Evolutionary conservation across 2,113 vertebrate species (phyloP).

Genomic region (Dendropsophus ebraccatus): DNA sequence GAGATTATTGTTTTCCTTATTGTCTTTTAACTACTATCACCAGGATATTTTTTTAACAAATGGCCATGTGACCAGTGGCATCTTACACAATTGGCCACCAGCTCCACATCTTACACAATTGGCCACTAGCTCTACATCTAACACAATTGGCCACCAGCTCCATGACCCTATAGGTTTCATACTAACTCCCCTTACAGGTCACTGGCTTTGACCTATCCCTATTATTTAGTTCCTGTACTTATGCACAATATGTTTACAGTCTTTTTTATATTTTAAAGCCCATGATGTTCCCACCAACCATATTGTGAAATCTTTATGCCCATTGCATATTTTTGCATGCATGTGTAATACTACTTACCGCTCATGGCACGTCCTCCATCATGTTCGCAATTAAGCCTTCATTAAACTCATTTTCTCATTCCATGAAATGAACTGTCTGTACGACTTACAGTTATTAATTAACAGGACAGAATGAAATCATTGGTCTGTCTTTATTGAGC

Average conservation of each 20-base stretch:
- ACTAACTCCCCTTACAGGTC: neutral
- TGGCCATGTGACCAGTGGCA: no score
- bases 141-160: no score
- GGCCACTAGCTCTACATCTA: no score
- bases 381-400: conserved; percentile 1
- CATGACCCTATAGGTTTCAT: neutral
- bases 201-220: no score
- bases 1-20: no score
- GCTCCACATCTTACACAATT: no score
- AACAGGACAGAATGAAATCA: neutral
- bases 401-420: neutral
- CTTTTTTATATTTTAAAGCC: neutral
- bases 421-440: neutral
- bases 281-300: neutral
- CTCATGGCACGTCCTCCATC: neutral
- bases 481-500: neutral
- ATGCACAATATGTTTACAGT: neutral
- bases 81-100: no score
- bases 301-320: neutral
- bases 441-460: neutral
- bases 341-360: neutral
- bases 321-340: neutral
- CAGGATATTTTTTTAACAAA: no score
- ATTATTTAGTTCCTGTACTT: no score
- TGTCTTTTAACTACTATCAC: no score